Conservation (phyloP, 30 jellyfish, hydroid and myxozoan genomes). For the Chrysaora quinquecirrha region DNA sequence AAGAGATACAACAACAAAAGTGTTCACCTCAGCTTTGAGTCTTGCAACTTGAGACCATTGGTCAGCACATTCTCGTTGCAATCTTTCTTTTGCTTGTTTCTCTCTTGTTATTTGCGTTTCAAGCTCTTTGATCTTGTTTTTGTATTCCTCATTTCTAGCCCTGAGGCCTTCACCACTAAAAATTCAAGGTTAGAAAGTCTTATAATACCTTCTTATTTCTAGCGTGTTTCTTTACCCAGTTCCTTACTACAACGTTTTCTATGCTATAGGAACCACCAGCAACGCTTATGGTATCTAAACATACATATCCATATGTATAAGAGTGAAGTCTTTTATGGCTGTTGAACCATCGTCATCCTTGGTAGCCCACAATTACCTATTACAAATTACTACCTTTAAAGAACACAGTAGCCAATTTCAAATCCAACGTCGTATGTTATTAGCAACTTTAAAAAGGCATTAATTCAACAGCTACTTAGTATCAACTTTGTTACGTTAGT, state of each 20-base stretch:
- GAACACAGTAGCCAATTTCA: too few species aligned
- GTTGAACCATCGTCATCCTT: not conserved
- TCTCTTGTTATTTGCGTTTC: slow-evolving; percentile 56
- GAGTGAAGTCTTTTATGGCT: not conserved
- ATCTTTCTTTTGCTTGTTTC: slow-evolving; percentile 78
- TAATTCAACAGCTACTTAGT: too few species aligned
- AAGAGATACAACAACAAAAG: too few species aligned
- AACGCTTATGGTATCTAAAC: not conserved
- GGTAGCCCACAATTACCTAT: too few species aligned
- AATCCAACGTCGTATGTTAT: too few species aligned
- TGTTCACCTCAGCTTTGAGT: slow-evolving; percentile 82
- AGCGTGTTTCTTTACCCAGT: too few species aligned
- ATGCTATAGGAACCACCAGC: not conserved
- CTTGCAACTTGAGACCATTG: slow-evolving; percentile 90
- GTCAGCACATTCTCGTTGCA: slow-evolving; percentile 81
- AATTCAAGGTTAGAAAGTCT: not conserved
- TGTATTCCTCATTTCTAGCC: slow-evolving; percentile 34
- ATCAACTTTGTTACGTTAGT: too few species aligned
- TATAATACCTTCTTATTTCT: too few species aligned
- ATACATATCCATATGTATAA: not conserved
- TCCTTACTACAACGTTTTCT: too few species aligned
- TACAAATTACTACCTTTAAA: too few species aligned
- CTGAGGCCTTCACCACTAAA: slow-evolving; percentile 66
- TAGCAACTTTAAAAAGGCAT: too few species aligned
- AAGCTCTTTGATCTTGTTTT: slow-evolving; percentile 26